Evolutionary conservation across 2,113 vertebrate genomes (phyloP), one percentile per base, ranked within the genome.

Genomic region (Chloropsis cyanopogon): DNA sequence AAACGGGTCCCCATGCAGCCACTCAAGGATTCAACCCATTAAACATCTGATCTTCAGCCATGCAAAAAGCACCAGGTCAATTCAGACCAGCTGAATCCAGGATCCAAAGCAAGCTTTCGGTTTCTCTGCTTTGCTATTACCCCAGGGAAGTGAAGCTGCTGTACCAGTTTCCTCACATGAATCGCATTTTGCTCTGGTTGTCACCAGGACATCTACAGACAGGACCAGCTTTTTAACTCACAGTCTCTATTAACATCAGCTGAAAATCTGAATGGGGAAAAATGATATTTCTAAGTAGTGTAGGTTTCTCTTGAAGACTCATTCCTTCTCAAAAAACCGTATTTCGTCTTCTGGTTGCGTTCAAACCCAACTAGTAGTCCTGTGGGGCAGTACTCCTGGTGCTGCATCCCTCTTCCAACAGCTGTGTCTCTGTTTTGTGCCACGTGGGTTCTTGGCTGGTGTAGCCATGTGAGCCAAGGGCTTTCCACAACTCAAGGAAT

Each of bases 11-110:
- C 85, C 59, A 29, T 6, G 41, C 63, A 93, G 52, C 52, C 56
- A 54, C 85, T 90, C 66, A 82, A 83, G 71, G 71, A 80, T 72
- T 95, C 63, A 73, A 86, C 17, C 68, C 75, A 63, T 66, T 71
- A 90, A 82, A 83, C 42, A 89, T 26, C 84, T 72, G 66, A 87
- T 92, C 75, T 65, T 69, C 88, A 94, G 52, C 75, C 61, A 52
- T 47, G 82, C 64, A 92, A 85, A 90, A 85, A 49, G 60, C 52
- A 94, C 60, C 63, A 66, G 64, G 50, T 57, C 88, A 82, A 18
- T 83, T 86, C 68, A 73, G 41, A 78, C 7, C 69, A 82, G 49
- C 70, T 87, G 73, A 91, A 44, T 52, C 52, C 72, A 33, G 22
- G 64, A 75, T 80, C 25, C 86, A 93, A 78, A 80, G 57, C 3